phyloP scores from a whole-genome alignment of 2,113 vertebrate genomes.

The Petromus typicus region DNA sequence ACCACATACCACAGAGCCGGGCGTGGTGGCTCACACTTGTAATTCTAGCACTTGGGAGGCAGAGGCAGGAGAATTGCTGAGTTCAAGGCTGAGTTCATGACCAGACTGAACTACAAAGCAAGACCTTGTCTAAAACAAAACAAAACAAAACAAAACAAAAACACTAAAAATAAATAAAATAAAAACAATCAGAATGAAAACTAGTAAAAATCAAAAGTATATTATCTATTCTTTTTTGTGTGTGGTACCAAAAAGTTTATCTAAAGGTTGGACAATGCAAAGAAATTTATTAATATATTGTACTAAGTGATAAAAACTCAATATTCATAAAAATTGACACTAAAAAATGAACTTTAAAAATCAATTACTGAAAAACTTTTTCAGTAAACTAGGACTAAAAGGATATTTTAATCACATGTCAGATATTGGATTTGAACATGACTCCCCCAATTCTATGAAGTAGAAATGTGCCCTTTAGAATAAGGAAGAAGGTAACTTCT shows the following conservation, averaged over 20 bases:
- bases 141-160: too few relatives aligned
- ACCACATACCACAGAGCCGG: too few relatives aligned
- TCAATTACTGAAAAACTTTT: neutral
- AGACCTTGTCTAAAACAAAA: too few relatives aligned
- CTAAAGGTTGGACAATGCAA: slow-evolving; percentile 1
- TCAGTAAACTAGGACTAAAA: neutral
- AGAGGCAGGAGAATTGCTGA: too few relatives aligned
- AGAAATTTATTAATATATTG: neutral
- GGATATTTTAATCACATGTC: neutral
- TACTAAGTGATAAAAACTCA: neutral
- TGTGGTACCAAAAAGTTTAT: too few relatives aligned
- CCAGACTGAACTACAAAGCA: too few relatives aligned
- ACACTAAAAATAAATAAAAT: slow-evolving; percentile 4
- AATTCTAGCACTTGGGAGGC: too few relatives aligned
- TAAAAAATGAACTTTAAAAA: neutral
- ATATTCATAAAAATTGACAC: neutral
- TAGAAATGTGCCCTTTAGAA: neutral
- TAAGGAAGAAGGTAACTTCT: neutral
- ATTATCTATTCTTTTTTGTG: too few relatives aligned
- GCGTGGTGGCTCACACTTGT: too few relatives aligned
- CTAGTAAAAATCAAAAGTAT: neutral
- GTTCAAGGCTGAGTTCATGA: too few relatives aligned
- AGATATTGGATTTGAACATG: neutral
- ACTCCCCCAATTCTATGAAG: neutral
- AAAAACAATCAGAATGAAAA: neutral